A percentile compares a stretch with the other conserved stretches of the same genome.
These are phyloP conservation scores for Spodoptera frugiperda DNA, from an alignment of 1,140 invertebrate species.

Conservation along the genomic window DNA sequence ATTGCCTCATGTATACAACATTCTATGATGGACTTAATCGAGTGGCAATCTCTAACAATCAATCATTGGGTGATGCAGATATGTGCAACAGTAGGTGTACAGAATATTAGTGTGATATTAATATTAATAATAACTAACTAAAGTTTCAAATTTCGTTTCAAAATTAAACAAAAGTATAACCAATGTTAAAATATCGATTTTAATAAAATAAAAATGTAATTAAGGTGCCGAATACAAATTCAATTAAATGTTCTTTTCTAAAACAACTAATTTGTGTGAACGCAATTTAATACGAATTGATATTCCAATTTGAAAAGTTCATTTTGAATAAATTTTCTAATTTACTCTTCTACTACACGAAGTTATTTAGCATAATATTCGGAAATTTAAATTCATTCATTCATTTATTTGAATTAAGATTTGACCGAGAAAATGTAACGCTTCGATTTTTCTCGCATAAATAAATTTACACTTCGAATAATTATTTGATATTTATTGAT, in stretches of 20 bases:
- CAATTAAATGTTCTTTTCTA: conserved; percentile 2
- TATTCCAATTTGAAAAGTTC: conserved; percentile 21
- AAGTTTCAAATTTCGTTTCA: not conserved
- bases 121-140: conserved; percentile 6
- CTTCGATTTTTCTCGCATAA: not conserved
- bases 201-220: conserved; percentile 26
- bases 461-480: not conserved
- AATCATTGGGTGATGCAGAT: no score
- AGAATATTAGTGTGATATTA: no score
- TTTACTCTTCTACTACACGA: not conserved
- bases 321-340: conserved; percentile 13
- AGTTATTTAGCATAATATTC: conserved; percentile 6
- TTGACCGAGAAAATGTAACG: not conserved
- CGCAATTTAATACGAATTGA: conserved; percentile 34
- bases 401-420: not conserved
- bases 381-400: not conserved
- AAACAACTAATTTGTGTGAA: conserved; percentile 22
- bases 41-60: no score
- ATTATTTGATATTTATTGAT: not conserved
- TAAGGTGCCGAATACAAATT: conserved; percentile 8
- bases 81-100: no score
- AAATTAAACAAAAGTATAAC: not conserved
- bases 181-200: conserved; percentile 16
- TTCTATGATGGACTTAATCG: no score
- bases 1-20: no score